These are phyloP conservation scores for Nesogale talazaci DNA, from an alignment of 2,113 vertebrate species.

Conservation along the genomic window DNA sequence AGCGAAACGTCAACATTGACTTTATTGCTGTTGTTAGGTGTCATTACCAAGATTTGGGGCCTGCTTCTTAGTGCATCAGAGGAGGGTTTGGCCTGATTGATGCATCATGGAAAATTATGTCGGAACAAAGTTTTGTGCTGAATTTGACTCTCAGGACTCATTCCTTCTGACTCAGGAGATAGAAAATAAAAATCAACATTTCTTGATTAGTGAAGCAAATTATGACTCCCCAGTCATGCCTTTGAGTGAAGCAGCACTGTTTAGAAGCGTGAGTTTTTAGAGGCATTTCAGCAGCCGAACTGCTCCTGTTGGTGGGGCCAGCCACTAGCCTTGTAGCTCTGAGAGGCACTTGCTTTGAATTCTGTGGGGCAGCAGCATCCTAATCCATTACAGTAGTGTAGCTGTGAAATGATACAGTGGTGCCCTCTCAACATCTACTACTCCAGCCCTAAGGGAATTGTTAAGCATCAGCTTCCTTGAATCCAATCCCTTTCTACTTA, in stretches of 20 bases:
- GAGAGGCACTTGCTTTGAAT: background rate
- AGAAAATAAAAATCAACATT: background rate
- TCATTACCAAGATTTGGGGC: background rate
- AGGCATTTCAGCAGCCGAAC: background rate
- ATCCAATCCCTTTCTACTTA: background rate
- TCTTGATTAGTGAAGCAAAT: constrained; percentile 21
- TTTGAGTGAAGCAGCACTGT: background rate
- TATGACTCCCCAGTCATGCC: background rate
- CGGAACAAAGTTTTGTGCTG: background rate
- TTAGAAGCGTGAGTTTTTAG: background rate
- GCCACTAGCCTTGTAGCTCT: background rate
- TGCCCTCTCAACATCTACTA: background rate
- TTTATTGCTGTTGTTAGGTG: too few relatives aligned
- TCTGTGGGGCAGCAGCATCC: background rate
- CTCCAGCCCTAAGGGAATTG: background rate
- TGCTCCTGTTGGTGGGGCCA: background rate
- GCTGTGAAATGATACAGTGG: background rate
- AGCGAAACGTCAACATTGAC: background rate
- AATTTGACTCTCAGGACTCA: background rate
- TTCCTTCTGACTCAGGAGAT: background rate
- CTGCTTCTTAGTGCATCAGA: background rate
- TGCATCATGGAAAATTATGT: background rate
- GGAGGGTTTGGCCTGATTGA: background rate
- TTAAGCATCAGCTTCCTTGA: background rate
- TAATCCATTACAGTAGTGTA: background rate